Evolutionary conservation across 1,140 invertebrate genomes (phyloP), one percentile per base, ranked within the genome.

Genomic region (Halictus rubicundus): DNA sequence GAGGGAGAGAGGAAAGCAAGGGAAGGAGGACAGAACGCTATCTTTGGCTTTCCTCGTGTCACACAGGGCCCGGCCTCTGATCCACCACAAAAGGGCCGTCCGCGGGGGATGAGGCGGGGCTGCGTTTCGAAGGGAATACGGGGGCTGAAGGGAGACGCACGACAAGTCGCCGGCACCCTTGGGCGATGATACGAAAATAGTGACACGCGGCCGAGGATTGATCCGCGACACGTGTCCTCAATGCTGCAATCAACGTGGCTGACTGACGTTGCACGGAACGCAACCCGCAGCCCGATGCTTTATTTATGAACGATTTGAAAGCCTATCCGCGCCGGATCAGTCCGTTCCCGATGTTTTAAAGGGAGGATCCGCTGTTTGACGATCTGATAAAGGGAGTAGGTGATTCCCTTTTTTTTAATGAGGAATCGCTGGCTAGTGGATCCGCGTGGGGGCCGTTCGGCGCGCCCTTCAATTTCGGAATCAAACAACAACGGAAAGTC

Each of bases 141-240:
- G 23, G 57, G 25, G 68, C 57, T 71, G 59, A 71, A 68, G 59
- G 25, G 49, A 68, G 65, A 42, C 32, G 49, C 69, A 52, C 57
- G 69, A 39, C 37, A 64, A 73, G 73, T 63, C 72, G 68, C 52
- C 19, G 76, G 72, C 82, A 71, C 88, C 88, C 73, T 82, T 78
- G 73, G 86, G 87, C 90, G 91, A 92, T 91, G 90, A 91, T 92
- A 92, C 87, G 88, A 92, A 93, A 93, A 93, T 92, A 92, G 81
- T 88, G 87, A 87, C 92, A 93, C 92, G 91, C 92, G 92, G 76
- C 88, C 75, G 86, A 83, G 89, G 90, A 92, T 92, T 93, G 92
- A 93, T 93, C 92, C 90, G 82, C 66, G 88, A 86, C 92, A 92
- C 92, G 92, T 92, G 91, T 86, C 90, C 72, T 92, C 91, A 92